These are phyloP conservation scores for Trilocha varians DNA, from an alignment of 2,888 invertebrate species.

Conservation along the genomic window DNA sequence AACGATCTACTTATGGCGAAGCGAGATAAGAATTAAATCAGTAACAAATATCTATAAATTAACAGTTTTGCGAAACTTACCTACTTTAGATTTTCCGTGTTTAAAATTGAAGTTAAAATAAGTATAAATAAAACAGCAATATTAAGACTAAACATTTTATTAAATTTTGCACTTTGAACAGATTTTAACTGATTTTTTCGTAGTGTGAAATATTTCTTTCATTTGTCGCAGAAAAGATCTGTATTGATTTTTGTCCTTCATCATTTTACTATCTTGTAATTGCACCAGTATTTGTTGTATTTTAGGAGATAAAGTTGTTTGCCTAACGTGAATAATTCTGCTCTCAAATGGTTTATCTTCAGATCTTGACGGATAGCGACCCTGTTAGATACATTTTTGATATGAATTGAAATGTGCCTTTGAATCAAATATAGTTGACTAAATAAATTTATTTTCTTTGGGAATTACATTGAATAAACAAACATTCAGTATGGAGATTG, in stretches of 20 bases:
- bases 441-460: background rate
- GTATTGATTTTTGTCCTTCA: conserved; percentile 26
- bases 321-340: background rate
- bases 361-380: conserved; percentile 6
- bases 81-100: too few species aligned
- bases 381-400: conserved; percentile 22
- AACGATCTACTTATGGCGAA: too few species aligned
- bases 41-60: too few species aligned
- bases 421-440: too few species aligned
- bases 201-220: conserved; percentile 30
- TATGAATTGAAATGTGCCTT: too few species aligned
- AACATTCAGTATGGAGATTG: conserved; percentile 40
- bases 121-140: too few species aligned
- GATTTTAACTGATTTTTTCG: conserved; percentile 11
- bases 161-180: conserved; percentile 25
- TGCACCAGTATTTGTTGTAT: conserved; percentile 32
- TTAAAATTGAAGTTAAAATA: too few species aligned
- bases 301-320: conserved; percentile 29
- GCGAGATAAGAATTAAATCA: too few species aligned
- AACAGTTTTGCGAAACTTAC: too few species aligned
- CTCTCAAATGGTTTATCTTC: conserved; percentile 8
- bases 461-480: background rate
- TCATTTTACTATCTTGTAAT: conserved; percentile 25
- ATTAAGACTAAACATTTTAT: background rate
- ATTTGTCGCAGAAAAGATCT: conserved; percentile 27